A percentile compares a stretch with the other conserved stretches of the same genome.
phyloP scores from a whole-genome alignment of 2,797 vertebrate species.

The Nannoperca australis region DNA sequence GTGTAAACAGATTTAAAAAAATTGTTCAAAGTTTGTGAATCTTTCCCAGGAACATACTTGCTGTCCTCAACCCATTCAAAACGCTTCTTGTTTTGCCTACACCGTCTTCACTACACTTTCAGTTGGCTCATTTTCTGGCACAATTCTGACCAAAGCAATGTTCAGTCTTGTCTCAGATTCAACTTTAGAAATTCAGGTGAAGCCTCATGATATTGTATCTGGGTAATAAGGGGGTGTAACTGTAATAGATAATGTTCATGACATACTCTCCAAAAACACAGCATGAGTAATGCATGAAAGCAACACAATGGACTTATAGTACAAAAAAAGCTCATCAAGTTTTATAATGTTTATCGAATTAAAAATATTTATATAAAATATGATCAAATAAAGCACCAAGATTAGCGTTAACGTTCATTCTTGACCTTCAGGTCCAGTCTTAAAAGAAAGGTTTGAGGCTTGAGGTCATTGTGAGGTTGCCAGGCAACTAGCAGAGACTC shows the following conservation, averaged over 20 bases:
- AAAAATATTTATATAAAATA: background rate
- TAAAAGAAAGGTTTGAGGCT: background rate
- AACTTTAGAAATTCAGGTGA: conserved; percentile 27
- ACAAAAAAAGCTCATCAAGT: background rate
- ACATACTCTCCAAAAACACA: conserved; percentile 1
- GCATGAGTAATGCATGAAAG: conserved; percentile 15
- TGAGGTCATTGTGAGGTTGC: background rate
- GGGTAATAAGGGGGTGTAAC: conserved; percentile 38
- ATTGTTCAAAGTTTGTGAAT: conserved; percentile 19
- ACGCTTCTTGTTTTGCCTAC: conserved; percentile 16
- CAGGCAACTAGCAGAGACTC: background rate
- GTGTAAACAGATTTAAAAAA: conserved; percentile 33
- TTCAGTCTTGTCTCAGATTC: conserved; percentile 48
- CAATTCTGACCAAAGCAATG: conserved; percentile 18
- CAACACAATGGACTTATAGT: conserved; percentile 27
- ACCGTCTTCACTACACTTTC: conserved; percentile 23
- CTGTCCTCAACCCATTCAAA: conserved; percentile 34
- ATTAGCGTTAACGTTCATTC: background rate
- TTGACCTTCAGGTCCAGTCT: background rate
- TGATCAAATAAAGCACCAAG: background rate
- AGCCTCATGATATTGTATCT: conserved; percentile 38
- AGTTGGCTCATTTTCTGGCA: conserved; percentile 20
- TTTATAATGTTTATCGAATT: background rate
- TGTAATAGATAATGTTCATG: conserved; percentile 33
- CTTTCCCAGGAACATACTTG: conserved; percentile 35